Conservation (phyloP, 2,888 invertebrate genomes). For the Caenorhabditis zanzibari region DNA sequence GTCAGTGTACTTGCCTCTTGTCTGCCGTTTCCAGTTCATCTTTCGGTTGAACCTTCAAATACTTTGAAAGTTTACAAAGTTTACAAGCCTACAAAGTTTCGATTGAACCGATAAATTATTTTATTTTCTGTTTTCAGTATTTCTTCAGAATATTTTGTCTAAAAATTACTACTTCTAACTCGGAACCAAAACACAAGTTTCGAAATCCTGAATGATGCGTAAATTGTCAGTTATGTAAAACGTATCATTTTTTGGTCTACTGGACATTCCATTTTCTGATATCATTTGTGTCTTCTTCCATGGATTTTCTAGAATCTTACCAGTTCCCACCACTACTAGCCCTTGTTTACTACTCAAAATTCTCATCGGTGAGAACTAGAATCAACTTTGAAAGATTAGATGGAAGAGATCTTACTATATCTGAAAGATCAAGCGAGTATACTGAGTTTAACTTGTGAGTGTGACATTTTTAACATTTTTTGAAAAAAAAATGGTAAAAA, state of each 20-base stretch:
- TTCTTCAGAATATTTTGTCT: too few relatives aligned
- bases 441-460: background rate
- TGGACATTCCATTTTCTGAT: background rate
- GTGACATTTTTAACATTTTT: too few relatives aligned
- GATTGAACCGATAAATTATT: too few relatives aligned
- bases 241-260: too few relatives aligned
- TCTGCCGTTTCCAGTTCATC: too few relatives aligned
- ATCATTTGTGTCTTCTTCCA: background rate
- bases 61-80: too few relatives aligned
- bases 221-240: slow-evolving; percentile 12
- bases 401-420: too few relatives aligned
- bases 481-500: too few relatives aligned
- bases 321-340: background rate
- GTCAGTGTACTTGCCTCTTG: background rate
- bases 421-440: too few relatives aligned
- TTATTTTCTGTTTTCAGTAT: background rate
- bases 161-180: too few relatives aligned
- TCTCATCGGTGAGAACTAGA: background rate
- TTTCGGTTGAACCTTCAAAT: too few relatives aligned
- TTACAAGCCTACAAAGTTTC: too few relatives aligned
- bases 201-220: slow-evolving; percentile 5
- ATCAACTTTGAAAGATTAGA: slow-evolving; percentile 2
- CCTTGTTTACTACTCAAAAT: background rate
- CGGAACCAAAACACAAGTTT: slow-evolving; percentile 5
- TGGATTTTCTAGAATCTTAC: background rate